Conservation (phyloP, 2,113 vertebrate genomes). For the Solea senegalensis region DNA sequence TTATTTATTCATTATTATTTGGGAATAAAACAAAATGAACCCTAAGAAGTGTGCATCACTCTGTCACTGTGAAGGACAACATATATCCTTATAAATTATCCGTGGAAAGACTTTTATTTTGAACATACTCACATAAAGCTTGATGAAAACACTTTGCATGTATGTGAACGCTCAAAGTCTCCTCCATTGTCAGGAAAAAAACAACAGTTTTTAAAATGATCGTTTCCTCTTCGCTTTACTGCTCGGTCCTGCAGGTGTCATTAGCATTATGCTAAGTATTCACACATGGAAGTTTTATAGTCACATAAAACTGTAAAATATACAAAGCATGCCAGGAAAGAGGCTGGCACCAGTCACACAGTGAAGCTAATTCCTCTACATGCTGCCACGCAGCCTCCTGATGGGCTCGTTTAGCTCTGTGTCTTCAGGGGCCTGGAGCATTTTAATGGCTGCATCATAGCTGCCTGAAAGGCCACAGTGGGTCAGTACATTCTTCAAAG, state of each 20-base stretch:
- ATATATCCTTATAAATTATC: too few relatives aligned
- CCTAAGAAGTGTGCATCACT: too few relatives aligned
- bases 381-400: conserved; percentile 3
- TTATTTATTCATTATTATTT: too few relatives aligned
- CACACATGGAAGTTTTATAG: background rate
- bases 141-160: too few relatives aligned
- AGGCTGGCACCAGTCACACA: background rate
- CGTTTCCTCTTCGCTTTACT: too few relatives aligned
- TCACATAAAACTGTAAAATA: background rate
- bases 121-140: too few relatives aligned
- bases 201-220: too few relatives aligned
- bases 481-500: conserved; percentile 15
- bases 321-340: background rate
- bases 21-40: too few relatives aligned
- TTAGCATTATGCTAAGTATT: background rate
- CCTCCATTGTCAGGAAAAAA: too few relatives aligned
- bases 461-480: background rate
- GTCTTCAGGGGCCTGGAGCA: background rate
- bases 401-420: conserved; percentile 21
- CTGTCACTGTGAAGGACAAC: too few relatives aligned
- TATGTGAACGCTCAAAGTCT: too few relatives aligned
- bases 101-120: too few relatives aligned
- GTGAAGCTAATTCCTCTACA: conserved; percentile 18
- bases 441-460: conserved; percentile 28
- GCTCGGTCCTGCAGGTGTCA: background rate